Evolutionary conservation across 2,888 invertebrate species (phyloP).

Genomic region (Volucella inanis): DNA sequence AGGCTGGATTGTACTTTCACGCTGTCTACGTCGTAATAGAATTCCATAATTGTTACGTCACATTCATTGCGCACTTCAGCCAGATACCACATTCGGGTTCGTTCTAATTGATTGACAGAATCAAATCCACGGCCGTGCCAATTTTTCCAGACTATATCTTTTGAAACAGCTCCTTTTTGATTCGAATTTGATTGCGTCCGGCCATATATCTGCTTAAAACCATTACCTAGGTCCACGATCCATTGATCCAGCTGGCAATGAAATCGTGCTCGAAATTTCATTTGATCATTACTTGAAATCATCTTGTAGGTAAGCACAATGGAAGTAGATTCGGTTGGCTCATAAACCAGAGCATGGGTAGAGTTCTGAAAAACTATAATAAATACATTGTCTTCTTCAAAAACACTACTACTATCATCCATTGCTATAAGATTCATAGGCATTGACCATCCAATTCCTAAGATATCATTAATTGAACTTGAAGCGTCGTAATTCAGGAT

Average conservation of each 20-base stretch:
- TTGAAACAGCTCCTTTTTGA: constrained; percentile 12
- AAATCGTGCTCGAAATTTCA: constrained; percentile 29
- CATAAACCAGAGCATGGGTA: not conserved
- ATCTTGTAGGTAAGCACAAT: not conserved
- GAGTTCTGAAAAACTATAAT: constrained; percentile 29
- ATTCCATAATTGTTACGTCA: not conserved
- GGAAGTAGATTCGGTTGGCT: constrained; percentile 14
- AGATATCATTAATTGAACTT: not conserved
- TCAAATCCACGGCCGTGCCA: constrained; percentile 47
- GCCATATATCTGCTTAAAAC: constrained; percentile 34
- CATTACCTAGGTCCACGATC: constrained; percentile 40
- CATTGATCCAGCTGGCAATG: constrained; percentile 11
- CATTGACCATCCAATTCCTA: constrained; percentile 47
- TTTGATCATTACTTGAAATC: not conserved
- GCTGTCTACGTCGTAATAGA: constrained; percentile 16
- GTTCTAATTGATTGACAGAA: constrained; percentile 2
- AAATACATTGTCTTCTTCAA: constrained; percentile 17
- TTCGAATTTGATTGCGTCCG: not conserved
- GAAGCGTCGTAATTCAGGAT: constrained; percentile 31
- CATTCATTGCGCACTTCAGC: constrained; percentile 13
- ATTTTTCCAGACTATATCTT: constrained; percentile 37
- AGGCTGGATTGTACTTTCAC: not conserved
- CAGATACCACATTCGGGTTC: constrained; percentile 44
- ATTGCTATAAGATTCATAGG: constrained; percentile 31
- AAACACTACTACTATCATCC: constrained; percentile 35